Evolutionary conservation across 1,140 invertebrate genomes (phyloP).

Genomic region (Drosophila watanabei): DNA sequence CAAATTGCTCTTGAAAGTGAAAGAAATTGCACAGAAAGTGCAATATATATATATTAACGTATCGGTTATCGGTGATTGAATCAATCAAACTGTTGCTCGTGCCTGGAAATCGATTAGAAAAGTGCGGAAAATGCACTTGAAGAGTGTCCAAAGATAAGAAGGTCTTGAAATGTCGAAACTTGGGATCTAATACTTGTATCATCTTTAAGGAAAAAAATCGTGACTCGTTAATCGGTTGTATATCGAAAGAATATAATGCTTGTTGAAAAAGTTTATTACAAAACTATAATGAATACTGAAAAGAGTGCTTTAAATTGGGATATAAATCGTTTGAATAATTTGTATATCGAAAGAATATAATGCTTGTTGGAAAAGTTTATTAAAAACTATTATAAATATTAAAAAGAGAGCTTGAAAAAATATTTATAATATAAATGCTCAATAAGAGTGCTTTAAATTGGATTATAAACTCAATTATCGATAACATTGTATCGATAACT

Average conservation of each 20-base stretch:
- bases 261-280: background rate
- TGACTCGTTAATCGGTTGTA: background rate
- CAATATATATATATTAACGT: conserved; percentile 16
- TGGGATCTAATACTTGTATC: background rate
- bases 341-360: background rate
- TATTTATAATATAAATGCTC: no score
- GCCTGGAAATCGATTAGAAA: conserved; percentile 12
- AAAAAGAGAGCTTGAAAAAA: no score
- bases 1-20: conserved; percentile 60
- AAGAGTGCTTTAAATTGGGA: no score
- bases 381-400: background rate
- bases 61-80: conserved; percentile 34
- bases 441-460: no score
- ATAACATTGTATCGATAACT: background rate
- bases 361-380: background rate
- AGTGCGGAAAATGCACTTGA: conserved; percentile 16
- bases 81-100: conserved; percentile 18
- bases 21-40: conserved; percentile 37
- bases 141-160: background rate
- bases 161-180: background rate
- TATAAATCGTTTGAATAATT: background rate
- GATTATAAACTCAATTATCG: background rate
- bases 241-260: background rate
- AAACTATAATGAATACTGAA: background rate
- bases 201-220: background rate